Percentiles rank a stretch among this genome's conserved stretches.
These are phyloP conservation scores for Tachyglossus aculeatus DNA, from an alignment of 2,797 vertebrate species.

Conservation along the genomic window DNA sequence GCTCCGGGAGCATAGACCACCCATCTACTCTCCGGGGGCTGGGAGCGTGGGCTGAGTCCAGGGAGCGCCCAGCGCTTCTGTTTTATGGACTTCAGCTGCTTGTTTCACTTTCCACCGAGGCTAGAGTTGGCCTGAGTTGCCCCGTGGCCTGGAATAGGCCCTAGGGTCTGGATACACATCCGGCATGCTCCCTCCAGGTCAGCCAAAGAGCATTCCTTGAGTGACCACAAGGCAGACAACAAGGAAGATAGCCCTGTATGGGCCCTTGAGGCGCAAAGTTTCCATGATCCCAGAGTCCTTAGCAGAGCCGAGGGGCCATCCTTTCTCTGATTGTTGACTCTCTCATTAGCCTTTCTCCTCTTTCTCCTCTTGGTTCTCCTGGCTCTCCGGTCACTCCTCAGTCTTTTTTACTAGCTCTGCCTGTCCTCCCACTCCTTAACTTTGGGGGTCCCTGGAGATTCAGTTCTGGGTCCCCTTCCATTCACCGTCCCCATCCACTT, in stretches of 20 bases:
- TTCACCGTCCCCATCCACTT: too few relatives aligned
- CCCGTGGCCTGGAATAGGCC: constrained; percentile 18
- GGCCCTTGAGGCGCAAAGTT: not conserved
- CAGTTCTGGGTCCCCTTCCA: too few relatives aligned
- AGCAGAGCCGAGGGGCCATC: not conserved
- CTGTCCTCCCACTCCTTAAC: too few relatives aligned
- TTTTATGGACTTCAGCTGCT: not conserved
- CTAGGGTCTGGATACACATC: accelerated
- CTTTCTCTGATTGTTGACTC: accelerated
- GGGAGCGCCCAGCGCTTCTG: constrained; percentile 18
- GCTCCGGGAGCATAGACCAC: not conserved
- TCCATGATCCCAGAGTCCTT: too few relatives aligned
- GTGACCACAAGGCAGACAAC: not conserved
- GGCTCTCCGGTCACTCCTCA: too few relatives aligned
- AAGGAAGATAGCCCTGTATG: not conserved
- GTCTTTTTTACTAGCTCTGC: too few relatives aligned
- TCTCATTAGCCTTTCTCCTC: not conserved
- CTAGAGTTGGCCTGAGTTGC: not conserved
- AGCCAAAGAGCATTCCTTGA: not conserved
- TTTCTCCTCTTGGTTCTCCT: not conserved
- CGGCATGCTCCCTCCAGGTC: constrained; percentile 18
- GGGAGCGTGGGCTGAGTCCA: not conserved
- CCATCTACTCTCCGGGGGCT: not conserved
- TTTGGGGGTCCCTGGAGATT: too few relatives aligned
- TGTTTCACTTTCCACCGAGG: not conserved